Evolutionary conservation across 2,888 invertebrate genomes (phyloP).

Genomic region (Catocala nupta): DNA sequence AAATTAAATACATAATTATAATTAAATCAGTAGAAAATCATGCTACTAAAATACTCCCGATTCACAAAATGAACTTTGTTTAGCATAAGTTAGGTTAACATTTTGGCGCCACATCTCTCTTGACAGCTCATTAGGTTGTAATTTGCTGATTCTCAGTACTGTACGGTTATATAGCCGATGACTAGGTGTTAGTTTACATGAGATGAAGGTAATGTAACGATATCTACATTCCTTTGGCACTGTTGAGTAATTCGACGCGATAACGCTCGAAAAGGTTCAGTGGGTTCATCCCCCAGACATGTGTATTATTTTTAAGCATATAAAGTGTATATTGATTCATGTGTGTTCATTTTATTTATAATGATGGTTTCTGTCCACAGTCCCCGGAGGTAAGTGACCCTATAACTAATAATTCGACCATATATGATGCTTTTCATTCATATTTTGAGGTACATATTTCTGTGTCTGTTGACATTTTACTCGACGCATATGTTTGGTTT

Average conservation of each 20-base stretch:
- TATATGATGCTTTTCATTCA: constrained; percentile 35
- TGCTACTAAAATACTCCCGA: constrained; percentile 23
- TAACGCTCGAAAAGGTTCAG: constrained; percentile 62
- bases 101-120: constrained; percentile 55
- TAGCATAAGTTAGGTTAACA: constrained; percentile 50
- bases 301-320: constrained; percentile 86
- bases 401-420: constrained; percentile 44
- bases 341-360: constrained; percentile 86
- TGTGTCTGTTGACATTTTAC: constrained; percentile 29
- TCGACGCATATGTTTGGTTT: constrained; percentile 25
- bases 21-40: constrained; percentile 2
- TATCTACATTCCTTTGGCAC: constrained; percentile 76
- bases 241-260: constrained; percentile 69
- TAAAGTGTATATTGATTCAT: constrained; percentile 87
- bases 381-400: constrained; percentile 82
- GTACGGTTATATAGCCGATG: constrained; percentile 63
- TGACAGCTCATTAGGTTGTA: constrained; percentile 65
- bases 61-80: constrained; percentile 47
- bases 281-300: constrained; percentile 69
- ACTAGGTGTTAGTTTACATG: constrained; percentile 68
- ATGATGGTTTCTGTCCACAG: constrained; percentile 82
- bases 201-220: constrained; percentile 75
- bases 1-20: not conserved
- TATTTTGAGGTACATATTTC: constrained; percentile 29
- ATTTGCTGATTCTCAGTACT: constrained; percentile 42